phyloP scores from a whole-genome alignment of 2,888 invertebrate genomes.

The Tipula helvola region DNA sequence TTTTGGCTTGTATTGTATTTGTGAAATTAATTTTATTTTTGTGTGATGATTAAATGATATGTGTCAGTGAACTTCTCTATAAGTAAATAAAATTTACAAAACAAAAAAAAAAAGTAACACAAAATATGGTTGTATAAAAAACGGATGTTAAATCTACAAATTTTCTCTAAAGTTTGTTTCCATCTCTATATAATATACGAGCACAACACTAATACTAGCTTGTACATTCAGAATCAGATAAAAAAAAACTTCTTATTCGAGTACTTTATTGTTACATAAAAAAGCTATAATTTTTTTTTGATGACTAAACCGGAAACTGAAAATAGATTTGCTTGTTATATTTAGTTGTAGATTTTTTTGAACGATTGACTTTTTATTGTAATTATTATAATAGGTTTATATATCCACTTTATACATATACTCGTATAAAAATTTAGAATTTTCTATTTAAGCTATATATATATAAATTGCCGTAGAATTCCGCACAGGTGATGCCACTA shows the following conservation, averaged over 20 bases:
- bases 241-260: background rate
- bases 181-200: background rate
- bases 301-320: background rate
- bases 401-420: background rate
- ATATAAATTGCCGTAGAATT: conserved; percentile 17
- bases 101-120: background rate
- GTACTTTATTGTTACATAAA: background rate
- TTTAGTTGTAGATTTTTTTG: background rate
- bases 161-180: background rate
- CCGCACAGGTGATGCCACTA: conserved; percentile 40
- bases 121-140: background rate
- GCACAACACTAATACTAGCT: background rate
- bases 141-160: background rate
- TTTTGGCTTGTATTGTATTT: background rate
- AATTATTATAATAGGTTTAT: background rate
- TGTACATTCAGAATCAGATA: background rate
- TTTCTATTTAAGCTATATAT: background rate
- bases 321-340: background rate
- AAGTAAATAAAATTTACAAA: background rate
- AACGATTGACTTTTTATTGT: background rate
- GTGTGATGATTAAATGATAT: background rate
- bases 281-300: background rate
- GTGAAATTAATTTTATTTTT: background rate
- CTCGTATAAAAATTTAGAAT: background rate
- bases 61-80: background rate